phyloP scores from a whole-genome alignment of 2,113 vertebrate species.

The Xyliphius kryptos region DNA sequence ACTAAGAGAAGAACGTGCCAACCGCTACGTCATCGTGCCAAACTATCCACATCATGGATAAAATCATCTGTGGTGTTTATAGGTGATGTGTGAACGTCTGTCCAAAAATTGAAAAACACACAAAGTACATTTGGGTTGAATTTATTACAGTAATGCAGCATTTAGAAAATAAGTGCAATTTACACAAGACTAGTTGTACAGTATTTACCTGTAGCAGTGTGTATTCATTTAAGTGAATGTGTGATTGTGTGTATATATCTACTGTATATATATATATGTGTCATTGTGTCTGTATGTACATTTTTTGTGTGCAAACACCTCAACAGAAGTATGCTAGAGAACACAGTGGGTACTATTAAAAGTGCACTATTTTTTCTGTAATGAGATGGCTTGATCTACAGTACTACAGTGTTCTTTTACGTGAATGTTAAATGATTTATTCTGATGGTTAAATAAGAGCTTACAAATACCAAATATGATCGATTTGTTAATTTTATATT shows the following conservation, averaged over 20 bases:
- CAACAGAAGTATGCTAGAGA: neutral
- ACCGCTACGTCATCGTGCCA: no score
- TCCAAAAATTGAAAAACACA: neutral
- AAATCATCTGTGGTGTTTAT: no score
- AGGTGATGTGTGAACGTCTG: no score
- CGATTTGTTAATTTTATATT: no score
- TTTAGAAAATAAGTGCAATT: slow-evolving; percentile 57
- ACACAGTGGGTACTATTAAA: neutral
- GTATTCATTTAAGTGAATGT: slow-evolving; percentile 3
- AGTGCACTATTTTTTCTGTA: neutral
- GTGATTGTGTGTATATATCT: neutral
- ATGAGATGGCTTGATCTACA: no score
- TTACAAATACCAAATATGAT: no score
- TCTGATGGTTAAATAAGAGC: no score
- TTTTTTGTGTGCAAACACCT: neutral
- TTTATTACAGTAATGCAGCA: slow-evolving; percentile 64
- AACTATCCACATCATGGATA: no score
- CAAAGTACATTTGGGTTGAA: slow-evolving; percentile 31
- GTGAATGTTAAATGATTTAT: no score
- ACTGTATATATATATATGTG: neutral
- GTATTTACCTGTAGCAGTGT: slow-evolving; percentile 21
- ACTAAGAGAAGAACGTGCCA: no score
- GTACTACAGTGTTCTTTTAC: no score
- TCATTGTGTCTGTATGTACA: neutral
- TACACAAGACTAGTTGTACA: slow-evolving; percentile 44